phyloP scores from a whole-genome alignment of 2,888 invertebrate species.

The Caenorhabditis macrosperma region DNA sequence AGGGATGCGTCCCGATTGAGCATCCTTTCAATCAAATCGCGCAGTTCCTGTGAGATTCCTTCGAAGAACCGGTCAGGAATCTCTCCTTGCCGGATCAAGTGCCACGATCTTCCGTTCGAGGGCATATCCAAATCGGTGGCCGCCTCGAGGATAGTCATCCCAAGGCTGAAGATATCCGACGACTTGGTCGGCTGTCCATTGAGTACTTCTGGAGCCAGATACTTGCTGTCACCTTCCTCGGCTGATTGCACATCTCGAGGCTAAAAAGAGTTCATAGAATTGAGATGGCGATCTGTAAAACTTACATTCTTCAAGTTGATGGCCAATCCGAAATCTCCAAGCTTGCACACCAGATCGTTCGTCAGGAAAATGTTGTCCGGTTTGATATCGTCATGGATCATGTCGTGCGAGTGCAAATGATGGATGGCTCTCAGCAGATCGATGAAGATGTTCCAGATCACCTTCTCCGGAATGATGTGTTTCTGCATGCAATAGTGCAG shows the following conservation, averaged over 20 bases:
- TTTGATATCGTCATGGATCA: slow-evolving; percentile 88
- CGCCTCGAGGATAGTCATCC: slow-evolving; percentile 80
- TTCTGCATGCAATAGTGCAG: slow-evolving; percentile 83
- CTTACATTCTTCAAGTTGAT: slow-evolving; percentile 83
- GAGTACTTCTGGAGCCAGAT: slow-evolving; percentile 87
- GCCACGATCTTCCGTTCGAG: slow-evolving; percentile 86
- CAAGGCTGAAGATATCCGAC: slow-evolving; percentile 85
- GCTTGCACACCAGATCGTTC: slow-evolving; percentile 85
- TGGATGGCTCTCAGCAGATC: slow-evolving; percentile 84
- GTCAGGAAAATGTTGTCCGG: slow-evolving; percentile 87
- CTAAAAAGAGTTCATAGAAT: slow-evolving; percentile 22
- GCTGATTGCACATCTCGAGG: slow-evolving; percentile 53
- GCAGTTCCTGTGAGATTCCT: slow-evolving; percentile 57
- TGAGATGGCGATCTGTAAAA: slow-evolving; percentile 61
- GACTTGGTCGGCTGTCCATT: slow-evolving; percentile 85
- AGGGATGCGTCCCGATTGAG: slow-evolving; percentile 51
- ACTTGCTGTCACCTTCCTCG: slow-evolving; percentile 87
- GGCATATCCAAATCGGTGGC: slow-evolving; percentile 87
- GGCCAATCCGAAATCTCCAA: slow-evolving; percentile 88
- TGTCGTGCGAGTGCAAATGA: slow-evolving; percentile 85
- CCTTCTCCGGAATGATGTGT: slow-evolving; percentile 84
- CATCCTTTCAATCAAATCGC: slow-evolving; percentile 63
- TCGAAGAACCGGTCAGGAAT: slow-evolving; percentile 82
- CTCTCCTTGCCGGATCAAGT: slow-evolving; percentile 84
- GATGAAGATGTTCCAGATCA: slow-evolving; percentile 85